Conservation (phyloP, 2,113 vertebrate genomes). For the Marmota monax region DNA sequence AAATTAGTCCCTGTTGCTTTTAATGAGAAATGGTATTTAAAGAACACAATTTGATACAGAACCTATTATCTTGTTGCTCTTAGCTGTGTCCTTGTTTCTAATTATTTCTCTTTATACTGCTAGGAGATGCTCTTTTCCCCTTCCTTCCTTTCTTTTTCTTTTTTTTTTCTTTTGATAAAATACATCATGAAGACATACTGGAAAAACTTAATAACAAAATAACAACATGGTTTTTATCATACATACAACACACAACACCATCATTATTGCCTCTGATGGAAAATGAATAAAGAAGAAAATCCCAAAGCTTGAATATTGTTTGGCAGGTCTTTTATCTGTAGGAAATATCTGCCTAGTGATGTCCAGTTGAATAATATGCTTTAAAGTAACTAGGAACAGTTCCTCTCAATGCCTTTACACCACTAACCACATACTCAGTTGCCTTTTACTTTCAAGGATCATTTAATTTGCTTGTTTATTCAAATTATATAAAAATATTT, state of each 20-base stretch:
- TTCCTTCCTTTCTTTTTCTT: no score
- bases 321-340: background rate
- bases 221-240: background rate
- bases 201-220: background rate
- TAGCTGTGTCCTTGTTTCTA: background rate
- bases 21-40: background rate
- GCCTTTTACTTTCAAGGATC: background rate
- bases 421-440: background rate
- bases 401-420: background rate
- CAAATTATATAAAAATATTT: conserved; percentile 29
- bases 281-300: background rate
- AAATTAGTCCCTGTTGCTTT: background rate
- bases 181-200: background rate
- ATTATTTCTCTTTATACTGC: background rate
- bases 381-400: background rate
- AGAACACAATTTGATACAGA: background rate
- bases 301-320: background rate
- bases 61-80: background rate
- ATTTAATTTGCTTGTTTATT: conserved; percentile 8
- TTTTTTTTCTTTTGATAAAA: background rate
- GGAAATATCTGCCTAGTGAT: background rate
- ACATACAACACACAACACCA: background rate
- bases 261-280: background rate
- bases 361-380: background rate
- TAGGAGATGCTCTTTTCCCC: background rate